phyloP scores from a whole-genome alignment of 2,888 invertebrate species.

The Drosophila silvestris region DNA sequence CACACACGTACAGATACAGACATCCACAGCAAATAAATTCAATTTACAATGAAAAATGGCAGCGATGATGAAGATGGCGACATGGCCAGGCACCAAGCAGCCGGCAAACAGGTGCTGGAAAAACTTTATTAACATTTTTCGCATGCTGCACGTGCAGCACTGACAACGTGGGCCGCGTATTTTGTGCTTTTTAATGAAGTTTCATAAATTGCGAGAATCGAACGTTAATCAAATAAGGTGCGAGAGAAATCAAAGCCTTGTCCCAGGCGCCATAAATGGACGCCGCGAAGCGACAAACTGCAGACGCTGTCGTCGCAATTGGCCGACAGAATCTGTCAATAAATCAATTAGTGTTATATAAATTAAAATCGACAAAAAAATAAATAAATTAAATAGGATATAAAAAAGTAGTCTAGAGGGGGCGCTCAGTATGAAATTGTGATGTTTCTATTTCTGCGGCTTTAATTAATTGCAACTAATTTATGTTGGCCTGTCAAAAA shows the following conservation, averaged over 20 bases:
- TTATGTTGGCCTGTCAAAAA: slow-evolving; percentile 66
- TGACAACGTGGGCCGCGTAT: slow-evolving; percentile 55
- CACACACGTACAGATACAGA: slow-evolving; percentile 9
- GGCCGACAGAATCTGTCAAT: slow-evolving; percentile 72
- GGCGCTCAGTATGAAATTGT: slow-evolving; percentile 41
- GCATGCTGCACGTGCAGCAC: slow-evolving; percentile 71
- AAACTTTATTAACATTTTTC: slow-evolving; percentile 80
- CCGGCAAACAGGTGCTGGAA: slow-evolving; percentile 43
- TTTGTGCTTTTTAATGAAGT: slow-evolving; percentile 74
- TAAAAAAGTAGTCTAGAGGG: slow-evolving; percentile 39
- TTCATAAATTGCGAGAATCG: slow-evolving; percentile 78
- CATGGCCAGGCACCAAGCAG: slow-evolving; percentile 23
- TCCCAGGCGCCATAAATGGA: slow-evolving; percentile 67
- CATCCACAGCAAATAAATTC: slow-evolving; percentile 66
- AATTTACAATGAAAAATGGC: slow-evolving; percentile 76
- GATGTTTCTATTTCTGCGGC: slow-evolving; percentile 69
- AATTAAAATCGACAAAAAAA: slow-evolving; percentile 52
- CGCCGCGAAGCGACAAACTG: slow-evolving; percentile 63
- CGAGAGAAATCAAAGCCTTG: slow-evolving; percentile 56
- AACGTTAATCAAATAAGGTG: slow-evolving; percentile 78
- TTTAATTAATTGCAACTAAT: slow-evolving; percentile 77
- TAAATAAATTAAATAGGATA: slow-evolving; percentile 4
- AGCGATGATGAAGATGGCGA: slow-evolving; percentile 72
- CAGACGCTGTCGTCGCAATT: slow-evolving; percentile 57
- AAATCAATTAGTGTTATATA: slow-evolving; percentile 77